Base-by-base conservation (phyloP, 1,140 invertebrate species). In the Drosophila setifemur region DNA sequence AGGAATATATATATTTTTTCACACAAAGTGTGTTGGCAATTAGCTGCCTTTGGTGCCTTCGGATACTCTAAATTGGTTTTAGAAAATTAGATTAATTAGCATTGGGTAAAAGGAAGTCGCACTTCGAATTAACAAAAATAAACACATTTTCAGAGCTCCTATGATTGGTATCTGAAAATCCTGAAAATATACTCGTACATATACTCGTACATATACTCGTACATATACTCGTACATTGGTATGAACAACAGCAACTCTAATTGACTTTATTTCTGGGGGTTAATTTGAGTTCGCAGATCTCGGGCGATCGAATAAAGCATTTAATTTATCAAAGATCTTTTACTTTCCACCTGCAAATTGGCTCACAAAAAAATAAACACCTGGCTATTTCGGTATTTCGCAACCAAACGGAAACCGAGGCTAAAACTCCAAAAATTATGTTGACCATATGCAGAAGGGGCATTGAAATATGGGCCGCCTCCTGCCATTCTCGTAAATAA, bases 381-480 rank as follows among this genome's bases (percentile, higher is more conserved):
- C 57, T 64, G 60, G 60, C 33, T n/a, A 12, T 26, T 33, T 12
- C 12, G 14, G 14, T 11, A 37, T 37, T 37, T 37, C 33, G 33
- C 14, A 37, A 37, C 33, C 33, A 37, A 55, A 3, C n/a, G 55
- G 52, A 18, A 23, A 61, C 57, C 48, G 11, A 54, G 18, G 9
- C 4, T 0, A 6, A 35, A 48, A 48, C 33, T 7, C 26, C 44
- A 9, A 14, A 28, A 19, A 16, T 43, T 43, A 61, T 58, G 53
- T 19, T 23, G 3, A 28, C 19, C 37, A 19, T 25, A 60, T 61
- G 26, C 25, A 58, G 52, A 14, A 55, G 57, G 52, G 57, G 57
- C 54, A 61, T 40, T 64, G 57, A 64, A 28, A 63, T 64, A 64
- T 64, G 60, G 29, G 16, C 31, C 42, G 57, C 42, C 57, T 40